These are phyloP conservation scores for Rugalucina vietnamica DNA, from an alignment of 2,888 invertebrate species.

Conservation along the genomic window DNA sequence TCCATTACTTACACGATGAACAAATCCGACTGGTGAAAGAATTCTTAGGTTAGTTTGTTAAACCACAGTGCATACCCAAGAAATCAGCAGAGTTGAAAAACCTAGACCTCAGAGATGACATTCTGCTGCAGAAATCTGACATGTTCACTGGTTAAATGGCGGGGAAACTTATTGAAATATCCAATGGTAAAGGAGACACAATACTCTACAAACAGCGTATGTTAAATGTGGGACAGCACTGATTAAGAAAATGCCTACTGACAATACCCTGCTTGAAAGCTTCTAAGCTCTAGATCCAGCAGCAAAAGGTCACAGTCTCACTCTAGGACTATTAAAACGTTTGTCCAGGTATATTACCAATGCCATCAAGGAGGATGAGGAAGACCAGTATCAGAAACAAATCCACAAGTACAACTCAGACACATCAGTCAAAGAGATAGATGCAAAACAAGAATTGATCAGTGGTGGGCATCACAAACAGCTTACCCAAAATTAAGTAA, in stretches of 20 bases:
- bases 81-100: neutral
- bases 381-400: conserved; percentile 25
- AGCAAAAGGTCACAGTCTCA: conserved; percentile 34
- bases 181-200: too few species aligned
- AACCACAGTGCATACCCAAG: too few species aligned
- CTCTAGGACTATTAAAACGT: conserved; percentile 30
- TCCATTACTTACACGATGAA: too few species aligned
- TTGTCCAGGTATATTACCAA: conserved; percentile 36
- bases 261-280: conserved; percentile 40
- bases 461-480: conserved; percentile 35
- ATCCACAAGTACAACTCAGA: conserved; percentile 34
- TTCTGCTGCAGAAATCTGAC: too few species aligned
- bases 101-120: too few species aligned
- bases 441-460: conserved; percentile 15
- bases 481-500: neutral
- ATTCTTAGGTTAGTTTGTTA: too few species aligned
- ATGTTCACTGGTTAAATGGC: too few species aligned
- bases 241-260: conserved; percentile 56
- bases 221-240: too few species aligned
- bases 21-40: too few species aligned
- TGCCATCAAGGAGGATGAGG: conserved; percentile 25
- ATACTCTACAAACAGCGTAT: too few species aligned
- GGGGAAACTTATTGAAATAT: too few species aligned
- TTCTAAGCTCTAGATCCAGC: conserved; percentile 53
- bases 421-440: too few species aligned